Percentiles rank a stretch among this genome's conserved stretches.
These are phyloP conservation scores for Muschampia plurimacula DNA, from an alignment of 2,888 invertebrate genomes.

Conservation along the genomic window DNA sequence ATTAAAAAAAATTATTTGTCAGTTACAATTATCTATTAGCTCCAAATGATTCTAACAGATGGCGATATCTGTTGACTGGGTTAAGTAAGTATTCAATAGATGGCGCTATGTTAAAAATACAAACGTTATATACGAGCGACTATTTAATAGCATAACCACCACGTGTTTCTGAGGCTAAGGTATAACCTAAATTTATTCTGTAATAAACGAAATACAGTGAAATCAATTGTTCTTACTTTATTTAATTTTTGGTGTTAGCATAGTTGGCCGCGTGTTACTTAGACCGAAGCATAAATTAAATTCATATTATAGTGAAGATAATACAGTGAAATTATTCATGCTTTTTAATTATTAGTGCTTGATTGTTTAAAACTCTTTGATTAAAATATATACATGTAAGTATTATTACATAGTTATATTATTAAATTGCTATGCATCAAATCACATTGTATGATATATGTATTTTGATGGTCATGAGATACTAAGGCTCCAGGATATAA, in stretches of 20 bases:
- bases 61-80: constrained; percentile 32
- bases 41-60: constrained; percentile 25
- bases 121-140: not conserved
- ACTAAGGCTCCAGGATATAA: no score
- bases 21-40: constrained; percentile 16
- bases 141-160: no score
- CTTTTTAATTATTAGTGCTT: constrained; percentile 13
- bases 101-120: constrained; percentile 37
- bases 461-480: no score
- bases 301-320: constrained; percentile 42
- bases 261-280: not conserved
- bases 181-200: no score
- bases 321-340: constrained; percentile 42
- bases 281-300: constrained; percentile 43
- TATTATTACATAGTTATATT: no score
- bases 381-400: no score
- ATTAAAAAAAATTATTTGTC: constrained; percentile 4
- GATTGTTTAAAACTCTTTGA: no score
- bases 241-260: not conserved
- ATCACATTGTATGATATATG: no score
- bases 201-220: no score
- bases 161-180: no score
- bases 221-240: no score
- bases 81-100: constrained; percentile 39
- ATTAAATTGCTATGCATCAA: no score